Evolutionary conservation across 2,888 invertebrate genomes (phyloP).

Genomic region (Hipparchia semele): DNA sequence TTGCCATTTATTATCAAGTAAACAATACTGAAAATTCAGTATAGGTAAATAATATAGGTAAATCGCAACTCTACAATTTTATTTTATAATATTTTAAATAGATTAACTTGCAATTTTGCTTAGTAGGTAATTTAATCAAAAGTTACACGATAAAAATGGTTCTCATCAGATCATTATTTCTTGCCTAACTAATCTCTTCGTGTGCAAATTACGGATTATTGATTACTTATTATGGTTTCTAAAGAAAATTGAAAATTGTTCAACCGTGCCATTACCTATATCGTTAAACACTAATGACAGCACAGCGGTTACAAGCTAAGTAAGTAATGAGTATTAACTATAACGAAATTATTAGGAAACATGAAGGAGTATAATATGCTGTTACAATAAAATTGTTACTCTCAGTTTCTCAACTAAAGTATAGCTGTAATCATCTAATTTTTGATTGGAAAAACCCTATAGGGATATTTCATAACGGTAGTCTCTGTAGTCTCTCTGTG

Average conservation of each 20-base stretch:
- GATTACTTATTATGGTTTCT: constrained; percentile 6
- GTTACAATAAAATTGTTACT: no score
- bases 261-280: constrained; percentile 5
- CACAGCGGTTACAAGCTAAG: neutral
- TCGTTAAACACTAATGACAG: constrained; percentile 17
- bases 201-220: neutral
- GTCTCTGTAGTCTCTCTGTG: no score
- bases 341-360: constrained; percentile 8
- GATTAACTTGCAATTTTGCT: neutral
- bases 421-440: no score
- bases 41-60: no score
- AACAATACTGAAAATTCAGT: no score
- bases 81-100: neutral
- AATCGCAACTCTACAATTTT: no score
- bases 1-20: no score
- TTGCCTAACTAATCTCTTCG: neutral
- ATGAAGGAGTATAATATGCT: neutral
- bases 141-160: neutral
- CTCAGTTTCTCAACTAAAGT: no score
- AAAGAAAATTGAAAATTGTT: constrained; percentile 18
- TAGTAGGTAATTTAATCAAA: neutral
- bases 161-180: neutral
- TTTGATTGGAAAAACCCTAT: no score
- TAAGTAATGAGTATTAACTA: constrained; percentile 1
- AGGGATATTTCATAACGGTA: no score